Evolutionary conservation across 2,888 invertebrate genomes (phyloP).

Genomic region (Latheticus oryzae): DNA sequence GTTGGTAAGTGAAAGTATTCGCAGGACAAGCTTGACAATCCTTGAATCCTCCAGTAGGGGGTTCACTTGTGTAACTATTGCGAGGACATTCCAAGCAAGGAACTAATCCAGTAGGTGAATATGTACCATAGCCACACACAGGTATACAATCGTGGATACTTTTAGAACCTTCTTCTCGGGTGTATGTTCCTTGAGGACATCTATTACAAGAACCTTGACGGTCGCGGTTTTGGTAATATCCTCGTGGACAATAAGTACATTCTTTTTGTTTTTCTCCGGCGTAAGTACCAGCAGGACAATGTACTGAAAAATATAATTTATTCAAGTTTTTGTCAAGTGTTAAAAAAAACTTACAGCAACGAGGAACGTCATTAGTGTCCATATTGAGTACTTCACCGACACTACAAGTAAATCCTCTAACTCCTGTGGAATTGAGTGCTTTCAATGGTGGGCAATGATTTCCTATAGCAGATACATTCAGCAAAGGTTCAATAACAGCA

Average conservation of each 20-base stretch:
- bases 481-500: slow-evolving; percentile 86
- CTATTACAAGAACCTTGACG: slow-evolving; percentile 90
- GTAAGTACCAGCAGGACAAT: slow-evolving; percentile 97
- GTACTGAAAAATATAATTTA: slow-evolving; percentile 78
- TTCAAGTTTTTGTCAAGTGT: neutral
- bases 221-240: slow-evolving; percentile 93
- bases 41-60: slow-evolving; percentile 90
- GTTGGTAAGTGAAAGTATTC: slow-evolving; percentile 90
- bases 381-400: slow-evolving; percentile 94
- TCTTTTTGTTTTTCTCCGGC: slow-evolving; percentile 90
- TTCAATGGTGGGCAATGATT: slow-evolving; percentile 93
- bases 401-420: slow-evolving; percentile 92
- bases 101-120: slow-evolving; percentile 92
- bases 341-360: slow-evolving; percentile 80
- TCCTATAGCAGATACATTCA: slow-evolving; percentile 90
- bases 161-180: slow-evolving; percentile 90
- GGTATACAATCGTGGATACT: slow-evolving; percentile 88
- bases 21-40: slow-evolving; percentile 94
- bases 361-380: slow-evolving; percentile 90
- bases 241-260: slow-evolving; percentile 91
- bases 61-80: slow-evolving; percentile 89
- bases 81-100: slow-evolving; percentile 95
- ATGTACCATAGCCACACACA: slow-evolving; percentile 96
- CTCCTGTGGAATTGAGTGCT: slow-evolving; percentile 85
- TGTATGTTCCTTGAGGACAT: slow-evolving; percentile 94